phyloP scores from a whole-genome alignment of 2,888 invertebrate genomes.

The Cyclophora albipunctata region DNA sequence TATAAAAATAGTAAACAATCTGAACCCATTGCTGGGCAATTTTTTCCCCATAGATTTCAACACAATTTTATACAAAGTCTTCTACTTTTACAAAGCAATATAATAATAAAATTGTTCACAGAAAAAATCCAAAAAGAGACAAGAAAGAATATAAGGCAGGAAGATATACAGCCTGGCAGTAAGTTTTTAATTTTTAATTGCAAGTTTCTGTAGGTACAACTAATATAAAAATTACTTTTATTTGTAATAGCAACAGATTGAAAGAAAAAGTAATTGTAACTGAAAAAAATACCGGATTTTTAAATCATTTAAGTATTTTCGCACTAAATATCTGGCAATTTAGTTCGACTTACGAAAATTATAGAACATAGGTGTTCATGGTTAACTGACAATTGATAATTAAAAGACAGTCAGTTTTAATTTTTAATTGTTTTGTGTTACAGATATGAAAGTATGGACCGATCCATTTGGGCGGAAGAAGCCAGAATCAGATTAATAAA shows the following conservation, averaged over 20 bases:
- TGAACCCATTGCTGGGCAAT: not conserved
- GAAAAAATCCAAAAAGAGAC: slow-evolving; percentile 70
- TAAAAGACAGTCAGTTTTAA: not conserved
- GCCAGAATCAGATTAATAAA: slow-evolving; percentile 33
- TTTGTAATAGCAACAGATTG: no score
- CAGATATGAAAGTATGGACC: slow-evolving; percentile 78
- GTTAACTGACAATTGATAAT: no score
- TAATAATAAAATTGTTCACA: slow-evolving; percentile 22
- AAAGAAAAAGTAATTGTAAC: not conserved
- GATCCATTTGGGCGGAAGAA: slow-evolving; percentile 75
- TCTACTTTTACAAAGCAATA: no score
- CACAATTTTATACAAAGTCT: no score
- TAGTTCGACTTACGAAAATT: no score
- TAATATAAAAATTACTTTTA: not conserved
- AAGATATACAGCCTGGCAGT: slow-evolving; percentile 79
- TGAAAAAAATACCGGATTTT: no score
- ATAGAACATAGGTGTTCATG: no score
- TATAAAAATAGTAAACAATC: not conserved
- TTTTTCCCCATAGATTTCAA: no score
- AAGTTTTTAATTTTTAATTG: slow-evolving; percentile 30
- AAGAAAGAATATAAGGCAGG: slow-evolving; percentile 70
- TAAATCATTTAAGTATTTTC: no score
- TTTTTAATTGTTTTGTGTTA: slow-evolving; percentile 26
- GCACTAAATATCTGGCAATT: no score
- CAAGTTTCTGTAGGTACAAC: not conserved